Percentiles rank a stretch among this genome's conserved stretches.
phyloP scores from a whole-genome alignment of 2,888 invertebrate species.

The Rhogogaster chlorosoma region DNA sequence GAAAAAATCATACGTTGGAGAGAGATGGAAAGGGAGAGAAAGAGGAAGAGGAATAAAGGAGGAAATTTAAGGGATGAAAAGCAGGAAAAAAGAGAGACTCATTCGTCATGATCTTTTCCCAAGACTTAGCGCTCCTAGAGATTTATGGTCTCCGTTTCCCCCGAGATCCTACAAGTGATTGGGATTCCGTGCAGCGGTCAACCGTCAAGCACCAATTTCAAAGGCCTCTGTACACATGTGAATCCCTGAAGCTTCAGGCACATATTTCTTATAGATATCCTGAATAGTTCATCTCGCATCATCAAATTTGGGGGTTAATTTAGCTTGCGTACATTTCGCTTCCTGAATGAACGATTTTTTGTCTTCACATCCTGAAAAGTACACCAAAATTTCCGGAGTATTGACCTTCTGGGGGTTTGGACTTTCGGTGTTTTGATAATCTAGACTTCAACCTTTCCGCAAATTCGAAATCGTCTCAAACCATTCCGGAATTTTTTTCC shows the following conservation, averaged over 20 bases:
- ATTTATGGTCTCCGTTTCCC: conserved; percentile 5
- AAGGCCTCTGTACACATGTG: conserved; percentile 4
- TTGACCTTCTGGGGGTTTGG: too few relatives aligned
- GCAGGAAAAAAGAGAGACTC: conserved; percentile 8
- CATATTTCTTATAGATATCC: background rate
- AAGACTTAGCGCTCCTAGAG: conserved; percentile 8
- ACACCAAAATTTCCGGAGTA: too few relatives aligned
- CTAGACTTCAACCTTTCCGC: too few relatives aligned
- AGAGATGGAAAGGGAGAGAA: background rate
- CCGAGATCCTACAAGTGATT: conserved; percentile 23
- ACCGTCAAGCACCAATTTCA: conserved; percentile 15
- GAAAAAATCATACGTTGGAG: conserved; percentile 5
- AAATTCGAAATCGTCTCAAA: too few relatives aligned
- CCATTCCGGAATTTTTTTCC: too few relatives aligned
- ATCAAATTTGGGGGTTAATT: background rate
- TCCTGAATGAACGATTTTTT: too few relatives aligned
- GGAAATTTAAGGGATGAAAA: conserved; percentile 28
- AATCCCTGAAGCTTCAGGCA: background rate
- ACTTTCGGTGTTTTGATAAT: too few relatives aligned
- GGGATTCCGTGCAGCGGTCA: conserved; percentile 24
- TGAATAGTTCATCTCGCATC: background rate
- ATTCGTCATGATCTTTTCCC: conserved; percentile 23
- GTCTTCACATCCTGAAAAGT: too few relatives aligned
- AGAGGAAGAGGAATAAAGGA: conserved; percentile 3
- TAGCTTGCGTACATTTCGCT: background rate